phyloP scores from a whole-genome alignment of 2,113 vertebrate species.

The Romanogobio albipinnatus region DNA sequence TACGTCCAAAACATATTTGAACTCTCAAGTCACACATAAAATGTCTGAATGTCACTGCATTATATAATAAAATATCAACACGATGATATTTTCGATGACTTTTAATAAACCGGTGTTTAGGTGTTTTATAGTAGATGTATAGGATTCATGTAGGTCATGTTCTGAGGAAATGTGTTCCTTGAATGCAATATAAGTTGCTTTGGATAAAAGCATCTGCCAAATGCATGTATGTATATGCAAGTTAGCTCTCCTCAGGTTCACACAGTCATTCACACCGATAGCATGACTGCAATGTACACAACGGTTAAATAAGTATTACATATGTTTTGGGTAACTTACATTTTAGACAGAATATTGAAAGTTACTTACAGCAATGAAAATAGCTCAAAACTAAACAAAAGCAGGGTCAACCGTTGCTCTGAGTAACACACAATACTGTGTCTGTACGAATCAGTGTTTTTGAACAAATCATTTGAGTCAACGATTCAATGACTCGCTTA shows the following conservation, averaged over 20 bases:
- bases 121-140: background rate
- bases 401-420: too few species aligned
- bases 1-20: background rate
- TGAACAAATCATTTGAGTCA: background rate
- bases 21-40: background rate
- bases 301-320: background rate
- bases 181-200: background rate
- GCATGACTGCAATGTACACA: background rate
- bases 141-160: background rate
- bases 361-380: too few species aligned
- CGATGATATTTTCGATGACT: background rate
- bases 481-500: background rate
- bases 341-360: background rate
- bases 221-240: background rate
- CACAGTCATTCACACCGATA: background rate
- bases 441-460: background rate
- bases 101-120: background rate
- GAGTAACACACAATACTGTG: background rate
- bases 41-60: constrained; percentile 10
- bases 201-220: background rate
- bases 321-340: background rate
- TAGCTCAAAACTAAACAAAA: too few species aligned
- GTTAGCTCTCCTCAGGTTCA: background rate
- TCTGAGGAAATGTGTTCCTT: background rate
- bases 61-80: background rate